Base-by-base conservation (phyloP, 1,140 invertebrate species). In the Caerostris darwini region DNA sequence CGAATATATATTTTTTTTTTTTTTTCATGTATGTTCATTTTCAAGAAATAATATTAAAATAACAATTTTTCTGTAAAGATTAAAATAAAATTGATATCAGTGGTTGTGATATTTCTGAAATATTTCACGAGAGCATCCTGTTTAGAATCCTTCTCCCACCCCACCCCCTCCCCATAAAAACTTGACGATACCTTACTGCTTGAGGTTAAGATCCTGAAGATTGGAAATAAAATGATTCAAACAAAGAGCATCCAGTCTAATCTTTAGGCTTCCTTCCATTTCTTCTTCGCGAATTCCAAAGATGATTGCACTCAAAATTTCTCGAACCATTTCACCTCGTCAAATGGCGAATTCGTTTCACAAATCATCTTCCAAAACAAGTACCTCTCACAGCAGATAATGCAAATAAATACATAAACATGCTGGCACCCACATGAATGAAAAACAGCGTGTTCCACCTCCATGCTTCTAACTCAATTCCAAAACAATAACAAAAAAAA, bases 351-450 rank as follows among this genome's bases (percentile, higher is more conserved):
- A 50, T 50, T 77, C 71, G 10, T 12, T 50, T 50, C 19, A 77
- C 71, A 77, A 77, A 77, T 77, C 71, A 53, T 34, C 50, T 7
- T 77, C 71, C 3, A 77, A 77, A 77, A 77, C 34, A 53, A 77
- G 71, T 12, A 77, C 12, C 34, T 14, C 71, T 77, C n/a, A 19
- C 67, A 7, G n/a, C n/a, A n/a, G 71, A 77, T 17, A 64, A 64
- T 17, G 17, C 61, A 64, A 77, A 77, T 77, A 77, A 77, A 77
- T 50, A 77, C 34, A 50, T 77, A 77, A 77, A 53, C 34, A 77
- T 77, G 34, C 71, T 77, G 71, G 71, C 71, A 77, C 71, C 71
- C 71, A 77, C 71, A 77, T 77, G 34, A 50, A 77, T 12, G 19
- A 2, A 34, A 34, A 53, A 12, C 71, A 77, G 19, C 71, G 53